phyloP scores from a whole-genome alignment of 2,888 invertebrate genomes.

The Ceramica pisi region DNA sequence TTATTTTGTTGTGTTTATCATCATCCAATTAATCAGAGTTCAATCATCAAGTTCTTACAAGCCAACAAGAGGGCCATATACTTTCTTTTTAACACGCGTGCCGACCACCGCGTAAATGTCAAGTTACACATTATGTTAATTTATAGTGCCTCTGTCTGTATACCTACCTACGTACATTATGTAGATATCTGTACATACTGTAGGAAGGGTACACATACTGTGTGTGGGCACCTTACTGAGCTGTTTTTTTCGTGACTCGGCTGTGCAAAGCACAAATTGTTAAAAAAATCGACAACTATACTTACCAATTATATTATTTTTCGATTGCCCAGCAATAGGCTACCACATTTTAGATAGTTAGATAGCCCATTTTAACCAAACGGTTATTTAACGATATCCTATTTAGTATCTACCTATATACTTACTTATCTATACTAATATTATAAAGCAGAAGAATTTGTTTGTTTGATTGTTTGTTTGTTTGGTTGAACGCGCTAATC shows the following conservation, averaged over 20 bases:
- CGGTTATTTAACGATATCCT: no score
- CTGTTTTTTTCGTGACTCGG: background rate
- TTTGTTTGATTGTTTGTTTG: no score
- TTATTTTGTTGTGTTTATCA: conserved; percentile 47
- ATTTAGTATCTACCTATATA: no score
- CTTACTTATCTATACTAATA: no score
- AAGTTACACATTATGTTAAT: conserved; percentile 37
- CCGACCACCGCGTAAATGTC: conserved; percentile 53
- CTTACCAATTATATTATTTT: no score
- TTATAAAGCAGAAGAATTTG: no score
- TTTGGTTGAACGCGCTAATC: no score
- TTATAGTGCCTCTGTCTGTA: background rate
- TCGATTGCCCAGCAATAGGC: no score
- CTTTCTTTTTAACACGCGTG: conserved; percentile 63
- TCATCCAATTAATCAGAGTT: conserved; percentile 54
- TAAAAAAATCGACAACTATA: background rate
- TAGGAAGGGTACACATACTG: no score
- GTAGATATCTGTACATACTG: background rate
- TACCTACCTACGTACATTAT: background rate
- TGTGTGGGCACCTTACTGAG: conserved; percentile 7
- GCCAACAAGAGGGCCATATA: conserved; percentile 22
- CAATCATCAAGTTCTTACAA: conserved; percentile 44
- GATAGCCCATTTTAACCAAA: no score
- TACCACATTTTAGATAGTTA: no score
- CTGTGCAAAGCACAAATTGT: background rate